These are phyloP conservation scores for Danio tinwini DNA, from an alignment of 2,797 vertebrate genomes.

Conservation along the genomic window DNA sequence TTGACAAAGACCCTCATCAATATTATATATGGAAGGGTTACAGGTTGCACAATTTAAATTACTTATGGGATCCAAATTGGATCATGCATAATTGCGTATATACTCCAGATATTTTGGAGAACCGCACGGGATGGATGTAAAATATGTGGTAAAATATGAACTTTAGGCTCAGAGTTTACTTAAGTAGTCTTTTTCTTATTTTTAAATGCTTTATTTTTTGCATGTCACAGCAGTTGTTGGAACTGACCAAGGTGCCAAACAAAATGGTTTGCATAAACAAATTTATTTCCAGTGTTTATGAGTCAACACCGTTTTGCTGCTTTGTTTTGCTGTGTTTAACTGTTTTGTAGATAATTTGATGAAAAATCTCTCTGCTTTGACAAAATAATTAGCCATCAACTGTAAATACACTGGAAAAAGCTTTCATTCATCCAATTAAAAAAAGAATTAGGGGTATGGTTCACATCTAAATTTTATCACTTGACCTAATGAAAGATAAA, in stretches of 20 bases:
- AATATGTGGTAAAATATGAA: background rate
- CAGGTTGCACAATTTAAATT: slow-evolving; percentile 9
- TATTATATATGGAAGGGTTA: slow-evolving; percentile 34
- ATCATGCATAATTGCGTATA: background rate
- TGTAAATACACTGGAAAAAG: too few relatives aligned
- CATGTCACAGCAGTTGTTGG: background rate
- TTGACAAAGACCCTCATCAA: slow-evolving; percentile 18
- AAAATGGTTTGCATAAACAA: background rate
- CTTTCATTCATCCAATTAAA: too few relatives aligned
- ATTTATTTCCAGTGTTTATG: background rate
- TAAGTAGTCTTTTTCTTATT: background rate
- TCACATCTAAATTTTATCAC: too few relatives aligned
- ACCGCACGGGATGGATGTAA: background rate
- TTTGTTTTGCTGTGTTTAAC: too few relatives aligned
- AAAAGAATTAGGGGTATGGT: too few relatives aligned
- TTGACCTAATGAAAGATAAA: too few relatives aligned
- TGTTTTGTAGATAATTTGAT: background rate
- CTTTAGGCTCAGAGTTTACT: background rate
- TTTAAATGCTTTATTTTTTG: too few relatives aligned
- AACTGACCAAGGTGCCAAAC: slow-evolving; percentile 30
- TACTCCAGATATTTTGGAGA: background rate
- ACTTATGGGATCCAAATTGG: background rate
- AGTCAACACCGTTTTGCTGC: background rate
- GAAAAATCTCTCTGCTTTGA: background rate
- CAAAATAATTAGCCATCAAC: too few relatives aligned